Percentiles rank a stretch among this genome's conserved stretches.
These are phyloP conservation scores for Gymnothorax reevesii DNA, from an alignment of 2,797 vertebrate species.

Conservation along the genomic window DNA sequence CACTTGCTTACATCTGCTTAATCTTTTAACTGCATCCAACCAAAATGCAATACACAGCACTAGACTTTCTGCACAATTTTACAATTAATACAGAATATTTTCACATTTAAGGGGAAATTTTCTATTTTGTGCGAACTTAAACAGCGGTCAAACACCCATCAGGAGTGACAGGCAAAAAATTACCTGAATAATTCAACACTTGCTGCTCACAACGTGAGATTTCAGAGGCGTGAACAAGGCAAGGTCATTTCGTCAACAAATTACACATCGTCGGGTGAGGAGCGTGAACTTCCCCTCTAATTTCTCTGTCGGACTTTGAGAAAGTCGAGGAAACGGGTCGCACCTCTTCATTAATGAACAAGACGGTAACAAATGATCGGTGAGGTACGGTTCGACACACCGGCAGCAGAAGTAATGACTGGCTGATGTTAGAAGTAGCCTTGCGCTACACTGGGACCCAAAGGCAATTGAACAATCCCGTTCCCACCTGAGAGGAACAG, in stretches of 20 bases:
- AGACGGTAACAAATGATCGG: not conserved
- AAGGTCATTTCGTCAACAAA: constrained; percentile 1
- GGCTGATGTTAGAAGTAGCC: not conserved
- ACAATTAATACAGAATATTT: not conserved
- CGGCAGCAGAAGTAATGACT: not conserved
- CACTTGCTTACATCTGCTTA: not conserved
- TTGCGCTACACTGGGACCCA: not conserved
- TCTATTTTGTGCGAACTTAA: not conserved
- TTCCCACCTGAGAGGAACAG: not conserved
- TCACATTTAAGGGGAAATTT: not conserved
- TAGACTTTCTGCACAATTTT: not conserved
- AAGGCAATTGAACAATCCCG: not conserved
- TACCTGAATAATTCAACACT: not conserved
- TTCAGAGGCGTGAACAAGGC: not conserved
- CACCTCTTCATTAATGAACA: not conserved
- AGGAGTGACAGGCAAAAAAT: not conserved
- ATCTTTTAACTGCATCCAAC: not conserved
- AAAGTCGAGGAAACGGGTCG: not conserved
- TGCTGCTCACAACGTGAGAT: not conserved
- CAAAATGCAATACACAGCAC: not conserved
- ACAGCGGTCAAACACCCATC: not conserved
- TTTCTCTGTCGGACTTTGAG: not conserved
- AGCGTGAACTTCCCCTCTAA: not conserved
- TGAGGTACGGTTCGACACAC: not conserved
- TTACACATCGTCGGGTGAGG: not conserved